phyloP scores from a whole-genome alignment of 2,888 invertebrate species.

The Phengaris arion region DNA sequence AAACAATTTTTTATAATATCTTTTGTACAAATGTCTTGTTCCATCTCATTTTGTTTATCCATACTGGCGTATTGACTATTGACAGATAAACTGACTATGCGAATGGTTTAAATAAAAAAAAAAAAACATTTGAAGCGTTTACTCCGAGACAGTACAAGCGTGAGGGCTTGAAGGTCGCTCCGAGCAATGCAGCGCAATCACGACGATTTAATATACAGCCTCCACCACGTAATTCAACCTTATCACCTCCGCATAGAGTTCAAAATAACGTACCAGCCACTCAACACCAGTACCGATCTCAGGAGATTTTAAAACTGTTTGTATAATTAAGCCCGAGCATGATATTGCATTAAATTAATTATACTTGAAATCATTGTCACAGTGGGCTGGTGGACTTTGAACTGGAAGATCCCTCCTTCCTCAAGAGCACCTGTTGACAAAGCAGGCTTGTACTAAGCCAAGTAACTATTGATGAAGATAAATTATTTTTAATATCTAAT shows the following conservation, averaged over 20 bases:
- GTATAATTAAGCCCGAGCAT: slow-evolving; percentile 30
- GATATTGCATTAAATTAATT: slow-evolving; percentile 25
- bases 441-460: neutral
- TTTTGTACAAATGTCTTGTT: too few species aligned
- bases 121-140: slow-evolving; percentile 38
- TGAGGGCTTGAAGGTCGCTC: slow-evolving; percentile 67
- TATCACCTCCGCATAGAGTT: neutral
- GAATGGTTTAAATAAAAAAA: neutral
- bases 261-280: neutral
- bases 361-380: slow-evolving; percentile 10
- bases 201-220: slow-evolving; percentile 25
- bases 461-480: too few species aligned
- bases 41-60: too few species aligned
- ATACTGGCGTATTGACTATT: too few species aligned
- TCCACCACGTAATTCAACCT: neutral
- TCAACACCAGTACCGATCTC: slow-evolving; percentile 31
- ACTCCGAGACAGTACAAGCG: slow-evolving; percentile 53
- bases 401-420: neutral
- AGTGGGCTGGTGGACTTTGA: neutral
- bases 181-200: slow-evolving; percentile 58
- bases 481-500: too few species aligned
- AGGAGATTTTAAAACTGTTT: slow-evolving; percentile 36
- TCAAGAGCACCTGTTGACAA: neutral
- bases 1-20: too few species aligned
- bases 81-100: neutral